These are phyloP conservation scores for Callimorpha dominula DNA, from an alignment of 2,888 invertebrate genomes.

Conservation along the genomic window DNA sequence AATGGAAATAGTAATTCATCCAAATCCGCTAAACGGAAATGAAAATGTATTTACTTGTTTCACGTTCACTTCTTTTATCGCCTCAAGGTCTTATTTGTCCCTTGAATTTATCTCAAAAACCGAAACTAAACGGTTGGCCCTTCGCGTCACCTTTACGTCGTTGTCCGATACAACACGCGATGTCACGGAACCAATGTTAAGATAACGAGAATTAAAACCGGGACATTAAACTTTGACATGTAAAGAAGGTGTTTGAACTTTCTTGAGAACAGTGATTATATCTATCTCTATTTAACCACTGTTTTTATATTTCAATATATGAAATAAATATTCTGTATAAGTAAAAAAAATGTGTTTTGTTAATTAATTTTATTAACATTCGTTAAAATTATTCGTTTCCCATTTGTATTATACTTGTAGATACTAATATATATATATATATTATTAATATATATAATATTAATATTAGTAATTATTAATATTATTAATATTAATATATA, in stretches of 20 bases:
- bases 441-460: too few relatives aligned
- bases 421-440: too few relatives aligned
- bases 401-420: too few relatives aligned
- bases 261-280: background rate
- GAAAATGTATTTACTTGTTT: background rate
- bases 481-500: too few relatives aligned
- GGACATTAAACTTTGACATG: constrained; percentile 45
- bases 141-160: constrained; percentile 29
- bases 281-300: too few relatives aligned
- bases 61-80: background rate
- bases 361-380: too few relatives aligned
- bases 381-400: too few relatives aligned
- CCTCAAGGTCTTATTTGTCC: constrained; percentile 15
- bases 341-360: too few relatives aligned
- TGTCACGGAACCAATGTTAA: constrained; percentile 48
- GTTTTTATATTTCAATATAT: too few relatives aligned
- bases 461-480: too few relatives aligned
- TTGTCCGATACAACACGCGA: constrained; percentile 46
- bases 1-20: background rate
- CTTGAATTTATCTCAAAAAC: constrained; percentile 51
- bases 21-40: background rate
- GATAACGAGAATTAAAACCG: constrained; percentile 48
- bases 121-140: constrained; percentile 42
- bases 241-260: constrained; percentile 17
- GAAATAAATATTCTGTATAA: too few relatives aligned